Percentiles rank a stretch among this genome's conserved stretches.
These are phyloP conservation scores for Aeoliscus strigatus DNA, from an alignment of 2,797 vertebrate species.

Conservation along the genomic window DNA sequence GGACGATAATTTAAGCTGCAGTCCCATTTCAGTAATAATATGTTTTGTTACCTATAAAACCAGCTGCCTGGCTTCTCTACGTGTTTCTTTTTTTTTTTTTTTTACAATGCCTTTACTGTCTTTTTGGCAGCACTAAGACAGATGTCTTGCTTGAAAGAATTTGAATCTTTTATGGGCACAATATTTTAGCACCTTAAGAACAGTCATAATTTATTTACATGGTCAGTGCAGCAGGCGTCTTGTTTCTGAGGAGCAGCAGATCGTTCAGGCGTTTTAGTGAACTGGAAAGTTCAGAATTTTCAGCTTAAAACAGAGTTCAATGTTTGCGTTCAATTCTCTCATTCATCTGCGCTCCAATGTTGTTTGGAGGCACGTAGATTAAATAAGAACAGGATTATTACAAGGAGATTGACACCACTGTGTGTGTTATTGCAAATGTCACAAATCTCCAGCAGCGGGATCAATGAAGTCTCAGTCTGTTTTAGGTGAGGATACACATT, in stretches of 20 bases:
- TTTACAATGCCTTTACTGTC: too few relatives aligned
- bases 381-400: slow-evolving; percentile 32
- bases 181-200: too few relatives aligned
- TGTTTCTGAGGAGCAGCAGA: neutral
- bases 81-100: too few relatives aligned
- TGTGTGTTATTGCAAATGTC: slow-evolving; percentile 6
- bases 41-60: too few relatives aligned
- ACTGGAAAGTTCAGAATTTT: slow-evolving; percentile 5
- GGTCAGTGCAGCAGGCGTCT: too few relatives aligned
- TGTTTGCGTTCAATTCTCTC: slow-evolving; percentile 6
- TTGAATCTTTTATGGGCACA: too few relatives aligned
- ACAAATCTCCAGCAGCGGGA: too few relatives aligned
- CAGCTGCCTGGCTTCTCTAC: too few relatives aligned
- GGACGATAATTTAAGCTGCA: slow-evolving; percentile 48
- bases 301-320: neutral
- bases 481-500: neutral
- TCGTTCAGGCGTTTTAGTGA: neutral
- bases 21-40: too few relatives aligned
- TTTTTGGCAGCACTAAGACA: too few relatives aligned
- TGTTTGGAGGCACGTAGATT: slow-evolving; percentile 28
- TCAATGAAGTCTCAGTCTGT: slow-evolving; percentile 10
- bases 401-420: slow-evolving; percentile 16
- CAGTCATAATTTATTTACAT: too few relatives aligned
- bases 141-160: too few relatives aligned
- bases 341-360: neutral